A percentile compares a stretch with the other conserved stretches of the same genome.
Conservation (phyloP, 2,113 vertebrate species). For the Physeter macrocephalus region DNA sequence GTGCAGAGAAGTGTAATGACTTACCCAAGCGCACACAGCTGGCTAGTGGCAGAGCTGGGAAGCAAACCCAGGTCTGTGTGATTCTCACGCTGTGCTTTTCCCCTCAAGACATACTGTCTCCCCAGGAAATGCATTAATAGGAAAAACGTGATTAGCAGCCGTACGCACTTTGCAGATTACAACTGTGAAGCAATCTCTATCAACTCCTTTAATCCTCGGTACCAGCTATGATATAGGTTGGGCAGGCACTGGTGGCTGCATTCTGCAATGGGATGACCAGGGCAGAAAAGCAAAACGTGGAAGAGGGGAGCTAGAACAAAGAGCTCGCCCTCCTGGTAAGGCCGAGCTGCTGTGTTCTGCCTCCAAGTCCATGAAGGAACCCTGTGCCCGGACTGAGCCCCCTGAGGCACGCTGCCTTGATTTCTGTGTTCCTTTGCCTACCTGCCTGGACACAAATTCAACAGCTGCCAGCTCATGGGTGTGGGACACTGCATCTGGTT, state of each 20-base stretch:
- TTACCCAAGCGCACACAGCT: not conserved
- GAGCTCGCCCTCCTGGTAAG: not conserved
- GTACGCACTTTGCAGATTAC: not conserved
- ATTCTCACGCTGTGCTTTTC: not conserved
- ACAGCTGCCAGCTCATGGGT: not conserved
- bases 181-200: not conserved
- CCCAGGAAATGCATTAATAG: not conserved
- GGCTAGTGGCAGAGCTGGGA: not conserved
- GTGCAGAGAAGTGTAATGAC: not conserved
- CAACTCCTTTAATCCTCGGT: not conserved
- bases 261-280: not conserved
- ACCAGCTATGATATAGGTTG: not conserved
- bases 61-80: not conserved
- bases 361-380: not conserved
- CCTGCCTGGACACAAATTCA: not conserved
- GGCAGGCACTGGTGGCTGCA: not conserved
- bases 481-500: not conserved
- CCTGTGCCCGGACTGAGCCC: not conserved
- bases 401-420: not conserved
- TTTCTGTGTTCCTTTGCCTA: not conserved
- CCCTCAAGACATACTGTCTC: not conserved
- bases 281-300: not conserved
- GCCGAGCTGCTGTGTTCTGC: not conserved
- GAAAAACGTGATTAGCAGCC: not conserved
- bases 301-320: not conserved